A percentile compares a stretch with the other conserved stretches of the same genome.
Evolutionary conservation across 2,113 vertebrate species (phyloP).

Genomic region (Capricornis sumatraensis): DNA sequence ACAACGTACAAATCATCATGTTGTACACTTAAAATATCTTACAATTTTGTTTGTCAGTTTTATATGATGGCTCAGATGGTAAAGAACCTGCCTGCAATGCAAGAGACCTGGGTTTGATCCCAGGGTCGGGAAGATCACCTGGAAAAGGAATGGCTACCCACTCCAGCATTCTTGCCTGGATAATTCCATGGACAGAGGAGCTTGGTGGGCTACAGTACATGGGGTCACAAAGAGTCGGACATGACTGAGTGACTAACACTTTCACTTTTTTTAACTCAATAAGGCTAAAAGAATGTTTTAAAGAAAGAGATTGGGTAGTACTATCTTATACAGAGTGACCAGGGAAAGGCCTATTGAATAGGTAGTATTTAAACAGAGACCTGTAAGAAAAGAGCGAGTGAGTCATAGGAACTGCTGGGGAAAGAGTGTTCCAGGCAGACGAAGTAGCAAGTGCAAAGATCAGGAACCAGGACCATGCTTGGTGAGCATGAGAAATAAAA

Average conservation of each 20-base stretch:
- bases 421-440: neutral
- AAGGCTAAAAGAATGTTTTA: neutral
- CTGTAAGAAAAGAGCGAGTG: neutral
- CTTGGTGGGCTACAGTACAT: neutral
- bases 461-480: neutral
- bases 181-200: neutral
- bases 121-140: neutral
- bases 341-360: neutral
- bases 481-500: neutral
- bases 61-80: neutral
- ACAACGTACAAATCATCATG: neutral
- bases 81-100: neutral
- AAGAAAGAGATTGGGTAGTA: neutral
- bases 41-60: neutral
- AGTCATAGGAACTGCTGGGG: neutral
- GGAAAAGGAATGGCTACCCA: neutral
- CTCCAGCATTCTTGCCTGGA: neutral
- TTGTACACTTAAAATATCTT: neutral
- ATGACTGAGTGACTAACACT: neutral
- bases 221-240: neutral
- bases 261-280: neutral
- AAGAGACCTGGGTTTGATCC: neutral
- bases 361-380: neutral
- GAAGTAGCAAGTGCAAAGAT: neutral
- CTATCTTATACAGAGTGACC: neutral